A percentile compares a stretch with the other conserved stretches of the same genome.
Conservation (phyloP, 1,140 invertebrate species). For the Littorina saxatilis region DNA sequence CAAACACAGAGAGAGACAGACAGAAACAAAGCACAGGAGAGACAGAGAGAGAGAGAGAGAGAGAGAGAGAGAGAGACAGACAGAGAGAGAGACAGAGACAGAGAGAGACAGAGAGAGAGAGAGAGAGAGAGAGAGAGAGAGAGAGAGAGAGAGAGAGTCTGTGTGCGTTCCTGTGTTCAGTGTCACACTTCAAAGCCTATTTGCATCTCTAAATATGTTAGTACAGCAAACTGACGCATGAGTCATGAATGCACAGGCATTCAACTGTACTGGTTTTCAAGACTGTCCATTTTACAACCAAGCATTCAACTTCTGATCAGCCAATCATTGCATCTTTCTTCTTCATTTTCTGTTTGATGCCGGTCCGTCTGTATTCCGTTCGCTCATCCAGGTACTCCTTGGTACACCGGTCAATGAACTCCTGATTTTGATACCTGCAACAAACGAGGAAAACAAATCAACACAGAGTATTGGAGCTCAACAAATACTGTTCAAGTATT, state of each 20-base stretch:
- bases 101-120: background rate
- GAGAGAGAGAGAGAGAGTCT: background rate
- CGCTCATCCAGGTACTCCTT: slow-evolving; percentile 89
- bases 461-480: too few relatives aligned
- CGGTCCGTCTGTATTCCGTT: slow-evolving; percentile 87
- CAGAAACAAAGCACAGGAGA: too few relatives aligned
- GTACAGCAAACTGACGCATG: too few relatives aligned
- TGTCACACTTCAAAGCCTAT: background rate
- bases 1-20: too few relatives aligned
- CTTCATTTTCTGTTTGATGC: slow-evolving; percentile 75
- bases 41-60: background rate
- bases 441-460: background rate
- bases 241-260: too few relatives aligned
- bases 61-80: background rate
- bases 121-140: background rate
- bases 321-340: slow-evolving; percentile 33
- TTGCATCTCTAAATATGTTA: too few relatives aligned
- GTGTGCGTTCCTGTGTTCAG: background rate
- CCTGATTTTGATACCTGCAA: slow-evolving; percentile 79
- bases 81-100: background rate
- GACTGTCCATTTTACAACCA: too few relatives aligned
- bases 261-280: too few relatives aligned
- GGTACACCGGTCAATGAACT: slow-evolving; percentile 84
- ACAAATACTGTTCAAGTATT: too few relatives aligned
- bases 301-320: too few relatives aligned